A percentile compares a stretch with the other conserved stretches of the same genome.
phyloP scores from a whole-genome alignment of 2,797 vertebrate species.

The Anabacerthia variegaticeps region DNA sequence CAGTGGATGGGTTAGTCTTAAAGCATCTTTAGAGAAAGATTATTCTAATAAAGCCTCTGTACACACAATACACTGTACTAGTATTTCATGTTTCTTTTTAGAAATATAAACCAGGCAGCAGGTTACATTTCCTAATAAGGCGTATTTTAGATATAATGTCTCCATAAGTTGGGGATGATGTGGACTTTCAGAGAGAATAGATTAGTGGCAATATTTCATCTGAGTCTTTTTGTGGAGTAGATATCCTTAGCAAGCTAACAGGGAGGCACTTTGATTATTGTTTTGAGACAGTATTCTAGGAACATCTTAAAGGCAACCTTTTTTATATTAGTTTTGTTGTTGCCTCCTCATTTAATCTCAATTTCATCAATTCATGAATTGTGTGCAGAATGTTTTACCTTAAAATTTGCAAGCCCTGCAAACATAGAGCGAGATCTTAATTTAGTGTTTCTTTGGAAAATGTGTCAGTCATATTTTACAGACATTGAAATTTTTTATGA shows the following conservation, averaged over 20 bases:
- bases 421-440: neutral
- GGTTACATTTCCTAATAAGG: conserved; percentile 40
- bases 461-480: neutral
- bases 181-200: neutral
- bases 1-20: conserved; percentile 73
- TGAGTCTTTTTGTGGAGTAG: neutral
- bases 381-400: neutral
- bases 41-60: conserved; percentile 76
- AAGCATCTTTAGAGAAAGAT: conserved; percentile 76
- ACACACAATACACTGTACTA: conserved; percentile 36
- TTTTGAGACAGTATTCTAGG: neutral
- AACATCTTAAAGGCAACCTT: neutral
- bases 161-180: conserved; percentile 12
- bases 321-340: neutral
- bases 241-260: neutral
- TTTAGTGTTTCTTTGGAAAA: neutral
- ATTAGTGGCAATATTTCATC: neutral
- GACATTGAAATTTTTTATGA: neutral
- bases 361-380: neutral
- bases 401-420: neutral
- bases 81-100: conserved; percentile 51
- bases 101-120: conserved; percentile 8
- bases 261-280: neutral
- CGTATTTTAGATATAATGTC: conserved; percentile 42
- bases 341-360: neutral